These are phyloP conservation scores for Rousettus leschenaultii DNA, from an alignment of 2,113 vertebrate genomes.

Conservation along the genomic window DNA sequence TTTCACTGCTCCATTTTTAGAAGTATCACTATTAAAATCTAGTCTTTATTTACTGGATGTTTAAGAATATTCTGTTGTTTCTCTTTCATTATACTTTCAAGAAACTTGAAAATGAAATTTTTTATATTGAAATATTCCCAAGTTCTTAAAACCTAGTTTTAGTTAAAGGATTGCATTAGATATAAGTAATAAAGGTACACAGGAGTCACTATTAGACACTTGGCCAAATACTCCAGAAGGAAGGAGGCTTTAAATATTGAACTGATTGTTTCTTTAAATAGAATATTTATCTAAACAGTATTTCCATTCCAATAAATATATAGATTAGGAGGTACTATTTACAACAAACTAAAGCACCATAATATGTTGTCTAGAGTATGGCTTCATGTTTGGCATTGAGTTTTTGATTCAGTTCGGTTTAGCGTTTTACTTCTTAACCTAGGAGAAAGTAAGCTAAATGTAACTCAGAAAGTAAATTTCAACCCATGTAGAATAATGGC, in stretches of 20 bases:
- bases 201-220: background rate
- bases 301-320: background rate
- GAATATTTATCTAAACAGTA: background rate
- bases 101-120: background rate
- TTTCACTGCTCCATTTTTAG: background rate
- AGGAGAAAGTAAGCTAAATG: background rate
- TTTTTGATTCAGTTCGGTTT: background rate
- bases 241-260: background rate
- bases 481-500: background rate
- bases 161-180: background rate
- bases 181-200: background rate
- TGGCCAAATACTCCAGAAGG: background rate
- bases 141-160: background rate
- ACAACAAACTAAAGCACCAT: background rate
- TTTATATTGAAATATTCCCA: background rate
- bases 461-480: background rate
- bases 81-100: background rate
- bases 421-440: background rate
- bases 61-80: background rate
- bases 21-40: background rate
- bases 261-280: background rate
- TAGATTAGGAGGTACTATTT: background rate
- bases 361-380: background rate
- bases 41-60: background rate
- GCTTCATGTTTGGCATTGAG: background rate